Conservation (phyloP, 1,140 invertebrate species). For the Druon quercuslanigerum region DNA sequence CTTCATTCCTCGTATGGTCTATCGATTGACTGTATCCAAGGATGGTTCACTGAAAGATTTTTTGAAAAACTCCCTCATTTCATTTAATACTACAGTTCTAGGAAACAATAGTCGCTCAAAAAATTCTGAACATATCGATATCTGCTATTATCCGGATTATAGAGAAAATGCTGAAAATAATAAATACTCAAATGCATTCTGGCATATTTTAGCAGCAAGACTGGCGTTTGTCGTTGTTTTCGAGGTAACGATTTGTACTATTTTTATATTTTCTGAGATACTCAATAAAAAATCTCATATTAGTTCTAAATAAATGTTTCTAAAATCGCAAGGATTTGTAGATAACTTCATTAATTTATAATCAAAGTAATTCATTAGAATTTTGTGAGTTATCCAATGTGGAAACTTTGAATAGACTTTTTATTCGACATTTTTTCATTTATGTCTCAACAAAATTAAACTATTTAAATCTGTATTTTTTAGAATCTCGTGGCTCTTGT, state of each 20-base stretch:
- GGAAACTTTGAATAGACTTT: too few relatives aligned
- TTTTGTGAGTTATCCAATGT: too few relatives aligned
- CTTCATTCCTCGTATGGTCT: conserved; percentile 95
- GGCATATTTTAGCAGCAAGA: conserved; percentile 92
- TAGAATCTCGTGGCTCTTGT: conserved; percentile 88
- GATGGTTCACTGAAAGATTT: conserved; percentile 83
- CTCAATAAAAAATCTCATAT: too few relatives aligned
- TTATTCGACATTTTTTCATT: not conserved
- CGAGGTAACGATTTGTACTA: conserved; percentile 79
- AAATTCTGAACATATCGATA: conserved; percentile 67
- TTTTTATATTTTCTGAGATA: not conserved
- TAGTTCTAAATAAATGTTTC: too few relatives aligned
- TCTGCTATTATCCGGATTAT: conserved; percentile 87
- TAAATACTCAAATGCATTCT: conserved; percentile 86
- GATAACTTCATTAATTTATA: too few relatives aligned
- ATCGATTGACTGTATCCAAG: conserved; percentile 81
- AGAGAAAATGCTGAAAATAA: conserved; percentile 86
- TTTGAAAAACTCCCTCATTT: conserved; percentile 88
- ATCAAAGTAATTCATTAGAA: too few relatives aligned
- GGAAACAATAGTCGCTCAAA: conserved; percentile 69
- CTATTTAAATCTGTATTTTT: conserved; percentile 54
- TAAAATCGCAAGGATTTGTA: too few relatives aligned
- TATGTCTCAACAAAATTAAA: conserved; percentile 14
- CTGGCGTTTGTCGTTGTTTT: conserved; percentile 92
- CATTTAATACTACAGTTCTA: conserved; percentile 87